Base-by-base conservation (phyloP, 2,797 vertebrate species). In the Ciconia nigra region DNA sequence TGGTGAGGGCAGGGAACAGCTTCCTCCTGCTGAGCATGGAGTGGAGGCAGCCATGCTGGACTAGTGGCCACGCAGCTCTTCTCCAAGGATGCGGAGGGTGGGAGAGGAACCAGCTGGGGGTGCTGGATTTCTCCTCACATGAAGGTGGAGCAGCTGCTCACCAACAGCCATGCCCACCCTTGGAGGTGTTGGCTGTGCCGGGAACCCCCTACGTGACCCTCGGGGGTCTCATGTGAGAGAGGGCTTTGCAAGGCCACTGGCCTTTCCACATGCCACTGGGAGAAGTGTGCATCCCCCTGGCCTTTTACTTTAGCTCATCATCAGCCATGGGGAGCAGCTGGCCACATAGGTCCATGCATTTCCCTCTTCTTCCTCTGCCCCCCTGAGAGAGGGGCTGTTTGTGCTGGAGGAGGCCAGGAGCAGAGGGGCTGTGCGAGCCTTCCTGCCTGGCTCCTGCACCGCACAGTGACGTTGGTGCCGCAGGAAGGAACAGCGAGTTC, bases 401-500 rank as follows among this genome's bases (percentile, higher is more conserved):
- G 28, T 42, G 57, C 44, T 1, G 58, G 66, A 70, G 73, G 77
- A 73, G 86, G 70, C 89, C 11, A 72, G 47, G 72, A 91, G 82
- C 84, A n/a, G 52, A 46, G 93, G 91, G 81, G 59, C 89, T 49
- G 59, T 58, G 66, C 0, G 20, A 93, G 73, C 86, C 87, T 89
- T 72, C 96, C 97, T 97, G 95, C 82, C 96, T 57, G 80, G 77
- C 92, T 74, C 66, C 91, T 70, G 82, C 84, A 66, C 73, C 4
- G n/a, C 66, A 12, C 35, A 4, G 67, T 98, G 97, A 98, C 96
- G 97, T 92, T 6, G 85, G 74, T 19, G 63, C 89, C 7, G 61
- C 97, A 98, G 97, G 98, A 98, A 98, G 97, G 97, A 98, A 98
- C 98, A 87, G 94, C 26, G 24, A 94, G 97, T 98, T 98, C 97